Evolutionary conservation across 2,888 invertebrate species (phyloP), one percentile per base, ranked within the genome.

Genomic region (Cantharis lateralis): DNA sequence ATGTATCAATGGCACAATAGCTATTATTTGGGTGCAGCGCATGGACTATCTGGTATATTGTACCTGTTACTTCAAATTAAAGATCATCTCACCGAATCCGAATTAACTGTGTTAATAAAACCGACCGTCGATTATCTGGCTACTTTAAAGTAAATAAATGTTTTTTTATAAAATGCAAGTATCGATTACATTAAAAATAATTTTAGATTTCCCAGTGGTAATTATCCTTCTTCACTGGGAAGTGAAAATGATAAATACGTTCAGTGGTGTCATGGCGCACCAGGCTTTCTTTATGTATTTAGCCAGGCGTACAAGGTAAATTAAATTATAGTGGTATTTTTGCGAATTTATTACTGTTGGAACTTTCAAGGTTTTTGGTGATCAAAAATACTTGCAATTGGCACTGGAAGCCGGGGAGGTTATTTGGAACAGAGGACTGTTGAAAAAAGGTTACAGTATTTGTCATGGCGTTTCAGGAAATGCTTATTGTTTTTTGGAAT

Each of bases 191-290:
- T 24, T 28, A 28, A 28, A 26, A 15, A 10, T 62, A 11, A 63
- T 48, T 68, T 28, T 78, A 86, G 86, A 75, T 93, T 90, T 84
- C 84, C 90, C 10, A 92, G 92, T 82, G 93, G 93, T 2, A 95
- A 95, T 88, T 94, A 93, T 85, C 95, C 95, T 0, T 96, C 96
- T 0, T 96, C 96, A 0, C 82, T 94, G 26, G 93, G 92, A 24
- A 93, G 91, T 79, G 88, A 88, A 66, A 88, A 91, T 28, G 97
- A 97, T 86, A 92, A 91, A 87, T 90, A 96, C 79, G 93, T 97
- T 16, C 97, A 97, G 84, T 97, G 97, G 97, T 97, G 97, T 88
- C 97, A 97, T 86, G 97, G 97, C n/a, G 95, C 96, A 18, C 95
- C 97, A 15, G 96, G 96, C 62, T 94, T 95, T 89, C 91, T 95